Evolutionary conservation across 1,140 invertebrate species (phyloP), one percentile per base, ranked within the genome.

Genomic region (Drosophila ironensis): DNA sequence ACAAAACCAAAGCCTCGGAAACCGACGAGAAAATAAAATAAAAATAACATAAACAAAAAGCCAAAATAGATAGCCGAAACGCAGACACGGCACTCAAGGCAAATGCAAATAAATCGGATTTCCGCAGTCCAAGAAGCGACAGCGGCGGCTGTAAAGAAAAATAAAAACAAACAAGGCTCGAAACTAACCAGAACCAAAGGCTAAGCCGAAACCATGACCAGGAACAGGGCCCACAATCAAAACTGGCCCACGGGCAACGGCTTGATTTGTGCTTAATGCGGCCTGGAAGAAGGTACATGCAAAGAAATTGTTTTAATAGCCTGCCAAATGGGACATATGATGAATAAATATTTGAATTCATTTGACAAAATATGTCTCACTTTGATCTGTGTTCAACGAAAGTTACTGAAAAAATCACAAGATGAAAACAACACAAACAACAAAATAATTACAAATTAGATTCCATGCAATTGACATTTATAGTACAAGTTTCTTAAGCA

Each of bases 81-180:
- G 44, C 40, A 42, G 54, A 71, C 50, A 40, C 27, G 42, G 30
- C 46, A 71, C 54, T 64, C 33, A 50, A 44, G 45, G 33, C 56
- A 45, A 51, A 71, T 71, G 67, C 68, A 71, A 71, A 71, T 71
- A 71, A 71, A 71, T 61, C 68, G 68, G 68, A 71, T 71, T 71
- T 61, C 30, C 50, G 45, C 28, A 42, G 35, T 40, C 8, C 24
- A 24, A 28, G 19, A 9, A 46, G 25, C 20, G 8, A 51, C 56
- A 27, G 22, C 14, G 30, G 35, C 30, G 22, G 20, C 17, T 25
- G 25, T 24, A 51, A 52, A 25, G 25, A 8, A 46, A 67, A 63
- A 47, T 22, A 48, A 72, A 72, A 63, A 61, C 46, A 72, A 72
- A 71, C 24, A 72, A 16, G 44, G 50, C 41, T 70, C 20, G 40